These are phyloP conservation scores for Ctenodactylus gundi DNA, from an alignment of 2,113 vertebrate genomes.

Conservation along the genomic window DNA sequence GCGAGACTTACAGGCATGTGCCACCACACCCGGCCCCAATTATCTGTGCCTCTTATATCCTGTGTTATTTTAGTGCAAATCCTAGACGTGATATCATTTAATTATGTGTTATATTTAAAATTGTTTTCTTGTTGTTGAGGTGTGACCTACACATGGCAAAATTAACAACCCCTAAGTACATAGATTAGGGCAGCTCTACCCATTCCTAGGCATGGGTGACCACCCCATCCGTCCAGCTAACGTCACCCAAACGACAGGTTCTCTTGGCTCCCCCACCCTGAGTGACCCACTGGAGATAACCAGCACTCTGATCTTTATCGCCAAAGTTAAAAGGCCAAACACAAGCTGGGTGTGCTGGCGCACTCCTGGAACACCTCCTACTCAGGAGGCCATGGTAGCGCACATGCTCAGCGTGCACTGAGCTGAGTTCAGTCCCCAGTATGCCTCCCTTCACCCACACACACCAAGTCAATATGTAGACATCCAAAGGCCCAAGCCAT, in stretches of 20 bases:
- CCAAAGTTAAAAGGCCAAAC: background rate
- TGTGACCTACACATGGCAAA: background rate
- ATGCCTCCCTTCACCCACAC: background rate
- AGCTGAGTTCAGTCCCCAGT: background rate
- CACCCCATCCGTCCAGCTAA: background rate
- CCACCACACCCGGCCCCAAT: background rate
- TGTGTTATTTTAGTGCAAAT: conserved; percentile 41
- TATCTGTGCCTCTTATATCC: background rate
- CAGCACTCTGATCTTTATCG: background rate
- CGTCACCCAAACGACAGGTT: background rate
- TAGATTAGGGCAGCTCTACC: background rate
- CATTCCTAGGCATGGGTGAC: background rate
- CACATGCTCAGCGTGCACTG: background rate
- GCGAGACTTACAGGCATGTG: too few species aligned
- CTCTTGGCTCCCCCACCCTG: background rate
- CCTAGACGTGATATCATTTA: conserved; percentile 47
- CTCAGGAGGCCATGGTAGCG: background rate
- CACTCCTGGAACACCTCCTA: background rate
- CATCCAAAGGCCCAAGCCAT: background rate
- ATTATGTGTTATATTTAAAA: background rate
- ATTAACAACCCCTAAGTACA: background rate
- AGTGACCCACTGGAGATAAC: background rate
- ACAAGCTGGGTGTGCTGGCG: background rate
- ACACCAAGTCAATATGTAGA: background rate
- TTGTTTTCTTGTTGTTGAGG: background rate